These are phyloP conservation scores for Ellobium chinense DNA, from an alignment of 2,888 invertebrate genomes.

Conservation along the genomic window DNA sequence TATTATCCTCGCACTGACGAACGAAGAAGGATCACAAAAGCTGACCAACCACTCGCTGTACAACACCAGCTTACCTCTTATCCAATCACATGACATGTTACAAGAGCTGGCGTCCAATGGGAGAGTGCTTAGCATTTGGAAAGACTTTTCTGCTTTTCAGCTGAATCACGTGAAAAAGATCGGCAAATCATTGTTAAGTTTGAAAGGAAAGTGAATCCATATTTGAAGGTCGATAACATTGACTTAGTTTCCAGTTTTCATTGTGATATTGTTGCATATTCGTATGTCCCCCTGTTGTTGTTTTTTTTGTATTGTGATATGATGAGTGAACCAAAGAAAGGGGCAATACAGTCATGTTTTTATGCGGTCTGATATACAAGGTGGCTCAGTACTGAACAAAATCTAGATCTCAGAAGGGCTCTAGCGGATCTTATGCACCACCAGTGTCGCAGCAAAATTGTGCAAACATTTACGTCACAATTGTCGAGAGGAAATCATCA, in stretches of 20 bases:
- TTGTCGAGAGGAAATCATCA: too few relatives aligned
- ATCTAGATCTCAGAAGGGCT: too few relatives aligned
- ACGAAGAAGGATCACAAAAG: conserved; percentile 69
- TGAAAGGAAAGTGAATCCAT: conserved; percentile 37
- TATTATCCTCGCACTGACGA: conserved; percentile 63
- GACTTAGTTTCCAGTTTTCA: neutral
- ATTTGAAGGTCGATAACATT: neutral
- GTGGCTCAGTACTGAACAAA: too few relatives aligned
- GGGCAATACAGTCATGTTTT: too few relatives aligned
- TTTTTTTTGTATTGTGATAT: too few relatives aligned
- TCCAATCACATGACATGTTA: conserved; percentile 64
- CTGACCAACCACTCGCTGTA: conserved; percentile 68
- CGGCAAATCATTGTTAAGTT: conserved; percentile 58
- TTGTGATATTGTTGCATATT: too few relatives aligned
- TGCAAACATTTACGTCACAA: too few relatives aligned
- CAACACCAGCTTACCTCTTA: conserved; percentile 64
- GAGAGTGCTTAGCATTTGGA: conserved; percentile 66
- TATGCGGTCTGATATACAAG: too few relatives aligned
- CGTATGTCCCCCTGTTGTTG: too few relatives aligned
- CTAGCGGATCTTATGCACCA: too few relatives aligned
- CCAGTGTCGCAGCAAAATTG: too few relatives aligned
- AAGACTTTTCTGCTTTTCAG: conserved; percentile 71
- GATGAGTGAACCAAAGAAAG: too few relatives aligned
- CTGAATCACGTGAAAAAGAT: conserved; percentile 68
- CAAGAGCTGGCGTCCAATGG: conserved; percentile 70